Evolutionary conservation across 2,113 vertebrate species (phyloP).

Genomic region (Etheostoma spectabile): DNA sequence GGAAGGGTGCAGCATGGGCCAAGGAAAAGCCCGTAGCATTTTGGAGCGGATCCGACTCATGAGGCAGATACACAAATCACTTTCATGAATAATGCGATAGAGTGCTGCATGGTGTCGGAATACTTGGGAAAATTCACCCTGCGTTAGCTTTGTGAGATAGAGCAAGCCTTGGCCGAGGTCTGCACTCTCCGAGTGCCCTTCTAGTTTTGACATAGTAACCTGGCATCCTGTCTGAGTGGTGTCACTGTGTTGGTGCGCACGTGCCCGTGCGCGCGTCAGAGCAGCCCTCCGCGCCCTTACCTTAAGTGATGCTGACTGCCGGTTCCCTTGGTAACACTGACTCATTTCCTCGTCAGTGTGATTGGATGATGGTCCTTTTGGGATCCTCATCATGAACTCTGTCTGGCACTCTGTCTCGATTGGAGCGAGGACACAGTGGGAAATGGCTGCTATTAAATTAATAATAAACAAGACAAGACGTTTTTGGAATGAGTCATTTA

Average conservation of each 20-base stretch:
- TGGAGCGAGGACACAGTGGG: slow-evolving; percentile 2
- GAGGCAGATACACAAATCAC: no score
- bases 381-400: slow-evolving; percentile 60
- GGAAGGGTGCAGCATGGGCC: no score
- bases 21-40: no score
- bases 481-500: not conserved
- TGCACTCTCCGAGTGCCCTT: no score
- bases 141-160: no score
- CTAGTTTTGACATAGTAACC: not conserved
- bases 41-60: no score
- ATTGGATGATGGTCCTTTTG: slow-evolving; percentile 61
- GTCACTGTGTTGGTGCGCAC: not conserved
- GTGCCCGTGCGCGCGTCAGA: not conserved
- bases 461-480: not conserved
- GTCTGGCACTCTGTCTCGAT: slow-evolving; percentile 32
- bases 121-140: no score
- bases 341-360: slow-evolving; percentile 57
- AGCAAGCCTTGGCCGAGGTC: no score
- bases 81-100: no score
- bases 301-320: slow-evolving; percentile 23
- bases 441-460: slow-evolving; percentile 1
- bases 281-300: slow-evolving; percentile 2
- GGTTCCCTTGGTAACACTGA: slow-evolving; percentile 60
- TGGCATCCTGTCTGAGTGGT: not conserved
- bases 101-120: no score